Conservation (phyloP, 53 echinoderm and acorn worm genomes). For the Temnopleurus reevesii region DNA sequence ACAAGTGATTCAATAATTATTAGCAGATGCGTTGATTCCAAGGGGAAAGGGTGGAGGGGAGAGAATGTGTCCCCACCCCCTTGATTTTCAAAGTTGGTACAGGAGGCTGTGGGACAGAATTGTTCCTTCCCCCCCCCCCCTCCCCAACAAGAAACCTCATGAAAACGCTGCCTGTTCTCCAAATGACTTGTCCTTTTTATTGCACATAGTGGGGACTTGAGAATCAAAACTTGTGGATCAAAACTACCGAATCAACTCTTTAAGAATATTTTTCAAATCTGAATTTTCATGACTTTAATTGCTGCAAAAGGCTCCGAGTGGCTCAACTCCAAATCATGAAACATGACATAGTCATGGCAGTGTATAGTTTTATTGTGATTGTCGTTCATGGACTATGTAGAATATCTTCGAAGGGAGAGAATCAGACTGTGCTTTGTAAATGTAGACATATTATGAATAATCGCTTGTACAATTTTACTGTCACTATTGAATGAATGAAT, state of each 20-base stretch:
- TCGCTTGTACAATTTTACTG: slow-evolving; percentile 49
- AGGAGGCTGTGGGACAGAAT: no score
- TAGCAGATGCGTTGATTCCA: not conserved
- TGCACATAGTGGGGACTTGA: no score
- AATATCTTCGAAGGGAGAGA: not conserved
- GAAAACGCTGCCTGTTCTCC: no score
- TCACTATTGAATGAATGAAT: slow-evolving; percentile 24
- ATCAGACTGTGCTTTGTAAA: slow-evolving; percentile 27
- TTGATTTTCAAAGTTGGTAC: no score
- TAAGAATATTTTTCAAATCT: no score
- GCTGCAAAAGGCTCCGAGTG: slow-evolving; percentile 10
- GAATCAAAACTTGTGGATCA: no score
- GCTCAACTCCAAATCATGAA: not conserved
- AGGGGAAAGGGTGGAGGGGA: not conserved
- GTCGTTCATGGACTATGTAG: slow-evolving; percentile 17
- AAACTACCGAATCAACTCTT: no score
- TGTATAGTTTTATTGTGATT: slow-evolving; percentile 29
- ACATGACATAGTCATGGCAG: not conserved
- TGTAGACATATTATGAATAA: slow-evolving; percentile 8
- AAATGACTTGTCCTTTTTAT: no score
- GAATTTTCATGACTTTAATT: not conserved
- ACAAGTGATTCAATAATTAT: not conserved
- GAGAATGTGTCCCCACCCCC: no score
- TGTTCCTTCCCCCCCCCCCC: no score
- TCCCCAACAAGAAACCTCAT: no score